Percentiles rank a stretch among this genome's conserved stretches.
Conservation (phyloP, 2,113 vertebrate species). For the Zosterops borbonicus region DNA sequence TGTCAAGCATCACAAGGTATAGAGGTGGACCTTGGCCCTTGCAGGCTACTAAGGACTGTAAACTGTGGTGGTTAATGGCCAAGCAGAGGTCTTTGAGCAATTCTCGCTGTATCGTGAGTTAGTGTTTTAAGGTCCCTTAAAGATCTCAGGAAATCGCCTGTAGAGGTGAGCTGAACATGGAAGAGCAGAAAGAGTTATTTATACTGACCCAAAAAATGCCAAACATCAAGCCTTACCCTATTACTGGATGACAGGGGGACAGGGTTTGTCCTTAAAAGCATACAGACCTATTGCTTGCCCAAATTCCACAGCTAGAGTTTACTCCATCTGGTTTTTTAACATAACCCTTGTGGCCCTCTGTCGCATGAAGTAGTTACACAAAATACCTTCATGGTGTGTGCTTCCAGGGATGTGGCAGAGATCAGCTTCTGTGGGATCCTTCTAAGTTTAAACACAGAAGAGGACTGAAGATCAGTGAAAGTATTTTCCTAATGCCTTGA, state of each 20-base stretch:
- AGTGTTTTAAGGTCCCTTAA: not conserved
- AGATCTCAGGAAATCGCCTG: rapidly evolving
- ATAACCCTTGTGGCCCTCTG: not conserved
- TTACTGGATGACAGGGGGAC: not conserved
- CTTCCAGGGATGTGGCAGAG: not conserved
- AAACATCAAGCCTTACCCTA: not conserved
- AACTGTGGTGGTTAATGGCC: not conserved
- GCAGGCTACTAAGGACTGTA: not conserved
- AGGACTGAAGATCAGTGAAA: not conserved
- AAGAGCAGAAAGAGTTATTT: not conserved
- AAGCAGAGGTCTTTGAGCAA: not conserved
- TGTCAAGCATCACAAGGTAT: not conserved
- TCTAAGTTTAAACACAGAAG: not conserved
- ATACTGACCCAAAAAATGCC: not conserved
- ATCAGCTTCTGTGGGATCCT: not conserved
- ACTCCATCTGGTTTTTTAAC: not conserved
- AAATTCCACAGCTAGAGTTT: not conserved
- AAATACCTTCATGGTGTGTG: not conserved
- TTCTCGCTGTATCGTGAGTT: not conserved
- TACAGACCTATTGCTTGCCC: not conserved
- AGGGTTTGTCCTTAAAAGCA: not conserved
- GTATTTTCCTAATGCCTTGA: not conserved
- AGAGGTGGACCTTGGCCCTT: not conserved
- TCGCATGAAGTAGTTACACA: not conserved
- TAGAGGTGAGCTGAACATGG: not conserved